phyloP scores from a whole-genome alignment of 2,888 invertebrate genomes.

The Caenorhabditis parvicauda region DNA sequence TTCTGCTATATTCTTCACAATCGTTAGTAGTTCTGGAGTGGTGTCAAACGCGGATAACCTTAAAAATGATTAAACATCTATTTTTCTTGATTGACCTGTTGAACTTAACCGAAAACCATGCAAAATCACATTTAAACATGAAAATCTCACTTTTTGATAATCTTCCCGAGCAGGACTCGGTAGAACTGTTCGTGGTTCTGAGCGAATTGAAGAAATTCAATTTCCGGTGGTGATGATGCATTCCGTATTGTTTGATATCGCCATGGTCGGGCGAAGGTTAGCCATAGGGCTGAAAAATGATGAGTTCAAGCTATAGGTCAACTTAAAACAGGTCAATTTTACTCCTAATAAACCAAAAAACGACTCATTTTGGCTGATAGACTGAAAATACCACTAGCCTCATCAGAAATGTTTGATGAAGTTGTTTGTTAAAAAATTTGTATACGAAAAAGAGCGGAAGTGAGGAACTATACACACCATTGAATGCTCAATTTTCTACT shows the following conservation, averaged over 20 bases:
- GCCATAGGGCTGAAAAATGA: constrained; percentile 24
- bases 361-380: too few species aligned
- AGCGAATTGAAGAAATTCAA: constrained; percentile 21
- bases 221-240: constrained; percentile 3
- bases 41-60: constrained; percentile 27
- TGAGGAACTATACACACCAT: too few species aligned
- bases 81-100: neutral
- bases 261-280: constrained; percentile 37
- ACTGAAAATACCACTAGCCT: too few species aligned
- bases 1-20: constrained; percentile 21
- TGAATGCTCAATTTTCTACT: too few species aligned
- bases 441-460: too few species aligned
- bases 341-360: too few species aligned
- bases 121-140: too few species aligned
- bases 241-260: constrained; percentile 21
- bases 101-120: too few species aligned
- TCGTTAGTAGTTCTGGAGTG: constrained; percentile 11
- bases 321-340: too few species aligned
- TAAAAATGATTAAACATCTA: neutral
- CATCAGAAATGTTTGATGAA: too few species aligned
- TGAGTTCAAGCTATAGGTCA: too few species aligned
- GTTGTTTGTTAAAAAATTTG: too few species aligned
- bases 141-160: constrained; percentile 27
- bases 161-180: constrained; percentile 40
- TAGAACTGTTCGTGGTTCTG: constrained; percentile 33